Base-by-base conservation (phyloP, 2,797 vertebrate genomes). In the Hypotaenidia philippensis region DNA sequence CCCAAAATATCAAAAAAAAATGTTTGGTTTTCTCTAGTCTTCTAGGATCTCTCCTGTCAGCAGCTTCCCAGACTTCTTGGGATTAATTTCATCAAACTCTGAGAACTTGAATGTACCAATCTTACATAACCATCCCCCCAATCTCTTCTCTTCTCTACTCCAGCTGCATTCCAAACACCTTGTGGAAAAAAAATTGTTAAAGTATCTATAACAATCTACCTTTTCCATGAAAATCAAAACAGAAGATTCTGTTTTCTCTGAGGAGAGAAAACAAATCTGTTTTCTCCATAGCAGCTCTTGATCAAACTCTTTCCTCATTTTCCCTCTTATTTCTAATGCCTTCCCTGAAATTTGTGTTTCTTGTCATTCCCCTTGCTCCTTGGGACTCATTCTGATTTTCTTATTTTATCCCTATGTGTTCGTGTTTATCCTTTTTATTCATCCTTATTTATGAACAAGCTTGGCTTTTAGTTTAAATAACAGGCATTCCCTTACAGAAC, bases 171-270 rank as follows among this genome's bases (percentile, higher is more conserved):
- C 36, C 4, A 22, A 92, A 71, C 15, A 92, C 60, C 19, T 87
- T 78, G 52, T 87, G 85, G 87, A 93, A 93, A 85, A 87, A 85
- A 70, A 49, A 79, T 57, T 53, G 17, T 17, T 92, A 70, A 83
- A 31, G 4, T 80, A 81, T 80, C 57, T 34, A 75, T 36, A 8
- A 71, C 40, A 68, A 74, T 25, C 21, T 66, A 53, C 10, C 3
- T 85, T 90, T 91, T 66, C 49, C 10, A 66, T 36, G 25, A 94
- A 87, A 44, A 77, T 25, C 13, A 82, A 87, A 90, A 18, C 11
- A 76, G 75, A 90, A 7, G 38, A 78, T 52, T 80, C 21, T 32
- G 2, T 6, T 87, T 65, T 59, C 45, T 74, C 26, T 27, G 25
- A 75, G 55, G 25, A 71, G 78, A 93, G 16, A 13, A 78, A 90